Evolutionary conservation across 1,140 invertebrate species (phyloP).

Genomic region (Alviniconcha marisindica): DNA sequence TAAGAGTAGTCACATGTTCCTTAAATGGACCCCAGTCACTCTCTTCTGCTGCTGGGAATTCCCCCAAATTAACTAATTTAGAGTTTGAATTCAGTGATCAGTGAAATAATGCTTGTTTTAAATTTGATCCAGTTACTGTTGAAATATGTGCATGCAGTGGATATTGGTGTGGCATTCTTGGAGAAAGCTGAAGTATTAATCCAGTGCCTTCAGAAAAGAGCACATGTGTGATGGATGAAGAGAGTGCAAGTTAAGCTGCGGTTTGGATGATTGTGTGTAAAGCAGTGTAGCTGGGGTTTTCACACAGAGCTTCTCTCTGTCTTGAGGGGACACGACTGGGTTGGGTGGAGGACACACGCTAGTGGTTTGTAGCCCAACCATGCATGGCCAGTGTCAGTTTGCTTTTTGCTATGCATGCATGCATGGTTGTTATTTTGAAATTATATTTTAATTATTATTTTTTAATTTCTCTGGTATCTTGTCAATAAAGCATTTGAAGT

Average conservation of each 20-base stretch:
- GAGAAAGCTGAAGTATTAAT: not conserved
- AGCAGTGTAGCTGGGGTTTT: too few relatives aligned
- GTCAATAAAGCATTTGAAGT: slow-evolving; percentile 24
- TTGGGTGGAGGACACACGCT: not conserved
- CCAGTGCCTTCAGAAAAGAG: not conserved
- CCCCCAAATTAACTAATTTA: too few relatives aligned
- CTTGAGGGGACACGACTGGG: not conserved
- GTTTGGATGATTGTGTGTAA: not conserved
- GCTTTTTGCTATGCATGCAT: not conserved
- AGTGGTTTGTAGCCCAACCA: not conserved
- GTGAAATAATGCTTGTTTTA: too few relatives aligned
- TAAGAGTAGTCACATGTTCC: not conserved
- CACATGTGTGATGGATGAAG: too few relatives aligned
- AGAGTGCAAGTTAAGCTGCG: not conserved
- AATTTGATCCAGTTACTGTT: not conserved
- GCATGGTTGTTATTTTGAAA: too few relatives aligned
- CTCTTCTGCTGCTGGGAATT: too few relatives aligned
- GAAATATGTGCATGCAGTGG: not conserved
- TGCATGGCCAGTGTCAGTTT: not conserved
- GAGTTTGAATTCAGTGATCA: too few relatives aligned
- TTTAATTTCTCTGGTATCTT: not conserved
- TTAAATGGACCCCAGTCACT: too few relatives aligned
- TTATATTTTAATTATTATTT: not conserved
- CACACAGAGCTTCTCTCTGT: not conserved
- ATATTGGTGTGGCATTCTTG: not conserved